Base-by-base conservation (phyloP, 2,888 invertebrate genomes). In the Andrena bucephala region DNA sequence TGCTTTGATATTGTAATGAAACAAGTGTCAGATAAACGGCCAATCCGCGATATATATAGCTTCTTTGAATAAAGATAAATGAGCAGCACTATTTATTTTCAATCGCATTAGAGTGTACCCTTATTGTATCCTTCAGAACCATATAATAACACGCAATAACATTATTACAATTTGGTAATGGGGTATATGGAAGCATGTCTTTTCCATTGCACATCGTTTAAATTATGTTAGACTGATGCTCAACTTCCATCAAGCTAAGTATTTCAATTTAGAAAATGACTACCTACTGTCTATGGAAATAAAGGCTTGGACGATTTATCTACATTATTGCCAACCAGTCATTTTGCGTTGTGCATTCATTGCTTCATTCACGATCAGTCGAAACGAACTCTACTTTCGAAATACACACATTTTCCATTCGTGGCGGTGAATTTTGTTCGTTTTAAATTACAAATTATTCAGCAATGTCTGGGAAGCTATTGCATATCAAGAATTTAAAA, bases 41-140 rank as follows among this genome's bases (percentile, higher is more conserved):
- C 4, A 13, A 13, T 13, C 42, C 13, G 42, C 13, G 10, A 13
- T 10, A 13, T 10, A 36, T 42, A 13, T 42, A 42, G 3, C 42
- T 1, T 27, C 10, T 33, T 42, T 20, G 29, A 36, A 60, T 54
- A 7, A 24, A 65, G 6, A 2, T n/a, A 20, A 13, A 10, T 6
- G 7, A 13, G 8, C n/a, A 31, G 2, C 13, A 2, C 3, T 42
- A 13, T 42, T 42, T 42, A 13, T 13, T 13, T 42, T 42, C 42
- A 42, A 77, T 77, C 20, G 13, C 1, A 16, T 13, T 72, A 72
- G 2, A 52, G 13, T 52, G 16, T 33, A 8, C 33, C 8, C 33
- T 33, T 33, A 33, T 33, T 33, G 33, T 6, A n/a, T n/a, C 52
- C 20, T 20, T 52, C 54, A 42, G 54, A 54, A 24, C 24, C 54